Percentiles rank a stretch among this genome's conserved stretches.
phyloP scores from a whole-genome alignment of 2,797 vertebrate genomes.

The Ctenochaetus hawaiiensis region DNA sequence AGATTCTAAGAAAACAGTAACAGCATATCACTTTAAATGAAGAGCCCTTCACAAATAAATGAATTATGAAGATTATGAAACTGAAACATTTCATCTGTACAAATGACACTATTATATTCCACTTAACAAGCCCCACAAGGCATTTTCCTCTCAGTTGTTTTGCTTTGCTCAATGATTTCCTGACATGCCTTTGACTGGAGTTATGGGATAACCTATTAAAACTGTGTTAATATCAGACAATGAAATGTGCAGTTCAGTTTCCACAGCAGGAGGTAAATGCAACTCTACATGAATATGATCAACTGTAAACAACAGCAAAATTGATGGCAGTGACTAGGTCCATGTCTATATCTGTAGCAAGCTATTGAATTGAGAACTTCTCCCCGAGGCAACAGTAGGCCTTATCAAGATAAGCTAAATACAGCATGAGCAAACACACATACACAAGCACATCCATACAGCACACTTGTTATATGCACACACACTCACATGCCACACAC shows the following conservation, averaged over 20 bases:
- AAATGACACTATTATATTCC: slow-evolving; percentile 70
- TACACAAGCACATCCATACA: slow-evolving; percentile 31
- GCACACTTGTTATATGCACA: slow-evolving; percentile 7
- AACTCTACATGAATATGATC: slow-evolving; percentile 22
- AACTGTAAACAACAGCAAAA: slow-evolving; percentile 52
- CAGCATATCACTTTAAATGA: slow-evolving; percentile 27
- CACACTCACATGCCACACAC: slow-evolving; percentile 35
- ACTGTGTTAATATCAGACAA: slow-evolving; percentile 50
- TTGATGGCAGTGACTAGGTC: slow-evolving; percentile 29
- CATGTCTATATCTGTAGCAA: slow-evolving; percentile 65
- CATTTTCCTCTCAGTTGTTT: slow-evolving; percentile 52
- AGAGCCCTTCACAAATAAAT: slow-evolving; percentile 56
- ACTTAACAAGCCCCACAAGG: slow-evolving; percentile 79
- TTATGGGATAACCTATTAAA: slow-evolving; percentile 70
- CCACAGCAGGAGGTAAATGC: slow-evolving; percentile 38
- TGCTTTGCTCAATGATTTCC: slow-evolving; percentile 68
- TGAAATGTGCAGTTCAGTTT: slow-evolving; percentile 41
- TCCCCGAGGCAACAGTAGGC: slow-evolving; percentile 66
- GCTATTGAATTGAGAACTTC: slow-evolving; percentile 61
- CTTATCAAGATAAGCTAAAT: slow-evolving; percentile 83
- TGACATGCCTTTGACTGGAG: slow-evolving; percentile 71
- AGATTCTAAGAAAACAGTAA: slow-evolving; percentile 37
- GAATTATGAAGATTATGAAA: slow-evolving; percentile 55
- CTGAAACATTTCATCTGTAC: slow-evolving; percentile 60
- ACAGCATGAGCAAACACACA: slow-evolving; percentile 72